phyloP scores from a whole-genome alignment of 2,113 vertebrate species.

The Heliornis fulica region DNA sequence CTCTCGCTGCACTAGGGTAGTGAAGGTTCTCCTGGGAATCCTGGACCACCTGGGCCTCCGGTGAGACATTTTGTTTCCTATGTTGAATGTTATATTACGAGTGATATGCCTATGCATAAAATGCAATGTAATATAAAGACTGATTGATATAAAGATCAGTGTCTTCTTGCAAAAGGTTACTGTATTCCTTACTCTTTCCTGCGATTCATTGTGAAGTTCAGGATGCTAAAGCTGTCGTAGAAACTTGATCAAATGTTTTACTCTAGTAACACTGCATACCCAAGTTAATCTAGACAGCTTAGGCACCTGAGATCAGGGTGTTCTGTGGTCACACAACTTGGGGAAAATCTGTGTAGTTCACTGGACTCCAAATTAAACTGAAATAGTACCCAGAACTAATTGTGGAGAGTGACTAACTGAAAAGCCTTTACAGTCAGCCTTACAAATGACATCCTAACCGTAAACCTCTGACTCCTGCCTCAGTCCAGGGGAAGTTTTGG shows the following conservation, averaged over 20 bases:
- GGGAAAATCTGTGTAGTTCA: not conserved
- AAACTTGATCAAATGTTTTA: not conserved
- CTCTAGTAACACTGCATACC: too few species aligned
- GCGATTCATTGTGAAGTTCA: not conserved
- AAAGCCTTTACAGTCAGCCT: too few species aligned
- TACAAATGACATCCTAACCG: too few species aligned
- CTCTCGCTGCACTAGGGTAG: slow-evolving; percentile 80
- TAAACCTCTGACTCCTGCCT: too few species aligned
- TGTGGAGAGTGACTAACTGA: not conserved
- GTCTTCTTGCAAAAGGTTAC: not conserved
- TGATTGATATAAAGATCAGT: too few species aligned
- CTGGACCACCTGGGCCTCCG: slow-evolving; percentile 84
- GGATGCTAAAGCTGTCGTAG: not conserved
- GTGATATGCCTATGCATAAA: not conserved
- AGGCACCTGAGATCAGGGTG: not conserved
- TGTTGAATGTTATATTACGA: not conserved
- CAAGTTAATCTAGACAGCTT: not conserved
- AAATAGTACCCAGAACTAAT: not conserved
- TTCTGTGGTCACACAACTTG: not conserved
- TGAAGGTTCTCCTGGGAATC: slow-evolving; percentile 85
- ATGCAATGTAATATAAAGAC: not conserved
- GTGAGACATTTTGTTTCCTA: slow-evolving; percentile 66
- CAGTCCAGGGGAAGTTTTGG: too few species aligned
- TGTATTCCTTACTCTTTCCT: not conserved
- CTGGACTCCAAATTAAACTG: not conserved